Conservation (phyloP, 2,113 vertebrate genomes). For the Indri indri region DNA sequence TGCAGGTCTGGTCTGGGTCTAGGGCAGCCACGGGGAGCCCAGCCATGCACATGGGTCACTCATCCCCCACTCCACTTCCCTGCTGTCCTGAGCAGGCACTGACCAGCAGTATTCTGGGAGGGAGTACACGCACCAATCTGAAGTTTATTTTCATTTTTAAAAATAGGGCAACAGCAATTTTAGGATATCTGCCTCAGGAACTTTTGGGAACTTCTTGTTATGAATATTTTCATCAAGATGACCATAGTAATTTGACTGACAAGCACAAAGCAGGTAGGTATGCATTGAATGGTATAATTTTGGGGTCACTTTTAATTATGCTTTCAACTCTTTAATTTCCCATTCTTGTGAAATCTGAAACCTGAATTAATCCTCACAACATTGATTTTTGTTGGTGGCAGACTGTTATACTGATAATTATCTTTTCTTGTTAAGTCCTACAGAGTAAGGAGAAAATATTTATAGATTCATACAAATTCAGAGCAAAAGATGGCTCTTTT, state of each 20-base stretch:
- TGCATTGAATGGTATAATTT: neutral
- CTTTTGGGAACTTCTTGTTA: constrained; percentile 98
- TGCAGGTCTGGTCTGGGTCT: neutral
- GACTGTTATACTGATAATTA: neutral
- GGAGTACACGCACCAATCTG: neutral
- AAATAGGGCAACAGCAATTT: constrained; percentile 93
- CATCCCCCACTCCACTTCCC: neutral
- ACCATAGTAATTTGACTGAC: constrained; percentile 92
- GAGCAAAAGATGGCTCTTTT: constrained; percentile 97
- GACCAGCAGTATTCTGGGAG: neutral
- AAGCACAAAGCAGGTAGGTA: constrained; percentile 95
- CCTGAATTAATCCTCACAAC: neutral
- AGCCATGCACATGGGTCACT: neutral
- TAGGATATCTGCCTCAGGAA: constrained; percentile 97
- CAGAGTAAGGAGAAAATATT: constrained; percentile 97
- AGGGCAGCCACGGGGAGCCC: neutral
- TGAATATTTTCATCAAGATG: constrained; percentile 98
- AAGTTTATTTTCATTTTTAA: neutral
- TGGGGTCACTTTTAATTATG: neutral
- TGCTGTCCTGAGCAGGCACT: too few species aligned
- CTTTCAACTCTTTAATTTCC: neutral
- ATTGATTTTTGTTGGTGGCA: neutral
- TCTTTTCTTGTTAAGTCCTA: constrained; percentile 87
- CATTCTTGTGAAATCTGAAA: neutral
- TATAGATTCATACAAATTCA: constrained; percentile 97